Evolutionary conservation across 2,888 invertebrate genomes (phyloP).

Genomic region (Cosmia pyralina): DNA sequence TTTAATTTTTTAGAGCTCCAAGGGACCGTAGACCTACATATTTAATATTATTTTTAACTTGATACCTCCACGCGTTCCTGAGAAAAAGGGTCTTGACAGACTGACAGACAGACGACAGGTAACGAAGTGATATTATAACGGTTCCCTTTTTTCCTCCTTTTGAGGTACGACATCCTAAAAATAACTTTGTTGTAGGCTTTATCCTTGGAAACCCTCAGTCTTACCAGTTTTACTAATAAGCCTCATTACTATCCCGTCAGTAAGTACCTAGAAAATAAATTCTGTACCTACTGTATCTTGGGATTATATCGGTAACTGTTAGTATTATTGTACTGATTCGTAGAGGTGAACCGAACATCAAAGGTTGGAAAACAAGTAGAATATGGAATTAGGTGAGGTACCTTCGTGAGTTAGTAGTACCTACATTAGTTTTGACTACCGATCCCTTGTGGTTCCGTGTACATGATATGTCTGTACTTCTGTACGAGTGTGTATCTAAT

Average conservation of each 20-base stretch:
- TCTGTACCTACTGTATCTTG: not conserved
- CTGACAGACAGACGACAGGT: no score
- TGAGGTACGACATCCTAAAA: no score
- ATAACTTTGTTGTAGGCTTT: not conserved
- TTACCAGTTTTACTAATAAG: not conserved
- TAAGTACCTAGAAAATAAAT: slow-evolving; percentile 10
- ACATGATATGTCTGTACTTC: slow-evolving; percentile 1
- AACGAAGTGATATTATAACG: no score
- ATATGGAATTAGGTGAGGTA: slow-evolving; percentile 22
- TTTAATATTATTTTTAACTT: no score
- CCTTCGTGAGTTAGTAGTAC: not conserved
- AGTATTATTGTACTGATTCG: slow-evolving; percentile 3
- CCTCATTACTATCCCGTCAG: slow-evolving; percentile 31
- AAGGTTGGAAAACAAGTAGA: slow-evolving; percentile 26
- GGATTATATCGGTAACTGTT: not conserved
- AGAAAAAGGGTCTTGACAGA: no score
- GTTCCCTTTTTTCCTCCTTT: no score
- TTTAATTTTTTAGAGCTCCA: no score
- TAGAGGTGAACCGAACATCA: slow-evolving; percentile 11
- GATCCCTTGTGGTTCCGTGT: slow-evolving; percentile 12
- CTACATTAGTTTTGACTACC: slow-evolving; percentile 6
- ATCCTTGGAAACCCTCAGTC: not conserved
- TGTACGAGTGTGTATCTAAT: not conserved
- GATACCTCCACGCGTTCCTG: no score
- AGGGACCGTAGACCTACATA: no score